These are phyloP conservation scores for Trachops cirrhosus DNA, from an alignment of 2,797 vertebrate genomes.

Conservation along the genomic window DNA sequence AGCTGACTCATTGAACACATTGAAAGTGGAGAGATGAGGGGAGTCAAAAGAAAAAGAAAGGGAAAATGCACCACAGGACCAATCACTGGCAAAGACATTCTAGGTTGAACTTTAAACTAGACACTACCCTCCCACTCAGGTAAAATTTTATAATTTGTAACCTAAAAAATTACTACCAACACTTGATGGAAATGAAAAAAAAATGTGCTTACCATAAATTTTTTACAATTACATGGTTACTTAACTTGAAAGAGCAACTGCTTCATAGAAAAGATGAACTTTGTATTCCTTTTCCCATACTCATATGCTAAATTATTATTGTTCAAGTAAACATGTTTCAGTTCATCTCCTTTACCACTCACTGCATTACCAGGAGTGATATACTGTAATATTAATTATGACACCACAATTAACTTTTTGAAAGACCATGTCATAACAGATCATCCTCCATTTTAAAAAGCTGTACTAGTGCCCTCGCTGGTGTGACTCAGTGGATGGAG, in stretches of 20 bases:
- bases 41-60: neutral
- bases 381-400: constrained; percentile 40
- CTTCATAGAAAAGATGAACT: constrained; percentile 16
- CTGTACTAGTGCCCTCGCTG: neutral
- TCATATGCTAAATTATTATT: constrained; percentile 12
- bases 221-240: constrained; percentile 41
- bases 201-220: constrained; percentile 41
- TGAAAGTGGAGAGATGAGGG: neutral
- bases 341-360: constrained; percentile 17
- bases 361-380: neutral
- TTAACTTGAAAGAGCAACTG: constrained; percentile 12
- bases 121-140: neutral
- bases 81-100: neutral
- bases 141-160: constrained; percentile 34
- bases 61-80: neutral
- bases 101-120: constrained; percentile 23
- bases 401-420: constrained; percentile 59
- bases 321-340: constrained; percentile 37
- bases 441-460: constrained; percentile 47
- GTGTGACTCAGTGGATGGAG: too few species aligned
- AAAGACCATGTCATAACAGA: constrained; percentile 52
- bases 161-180: constrained; percentile 6
- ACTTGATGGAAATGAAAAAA: constrained; percentile 25
- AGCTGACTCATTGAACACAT: neutral
- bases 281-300: constrained; percentile 37